Evolutionary conservation across 2,888 invertebrate species (phyloP), one percentile per base, ranked within the genome.

Genomic region (Xanthorhoe designata): DNA sequence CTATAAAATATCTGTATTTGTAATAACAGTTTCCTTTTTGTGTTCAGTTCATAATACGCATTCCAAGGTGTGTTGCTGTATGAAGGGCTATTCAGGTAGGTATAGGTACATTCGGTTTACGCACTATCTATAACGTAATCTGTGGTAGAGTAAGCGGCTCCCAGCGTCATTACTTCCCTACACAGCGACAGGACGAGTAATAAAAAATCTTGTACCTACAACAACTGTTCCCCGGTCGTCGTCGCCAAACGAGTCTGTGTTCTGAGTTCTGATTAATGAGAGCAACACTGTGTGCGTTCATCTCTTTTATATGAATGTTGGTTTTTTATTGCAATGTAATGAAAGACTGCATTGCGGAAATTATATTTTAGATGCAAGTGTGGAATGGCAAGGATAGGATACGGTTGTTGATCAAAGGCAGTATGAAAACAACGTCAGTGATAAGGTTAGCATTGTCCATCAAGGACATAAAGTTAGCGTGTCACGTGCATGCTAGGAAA

Each of bases 191-290:
- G 58, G 59, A 59, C 59, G 32, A 59, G 54, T 55, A 18, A 64
- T 58, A 68, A 64, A 64, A 68, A 61, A 67, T 67, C 56, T 55
- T 60, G 60, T 52, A 56, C 29, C n/a, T 3, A 24, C 24, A 55
- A 57, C 51, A 61, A 67, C 57, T 64, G 58, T 51, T 59, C 19
- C 54, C 47, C 56, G 61, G 58, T 61, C 49, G 50, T 51, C 38
- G 51, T 49, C 45, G 38, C 38, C 54, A 55, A 58, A 59, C 58
- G 61, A 61, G 10, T 38, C 51, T 56, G 13, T 66, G 51, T 66
- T 64, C 18, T 9, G 53, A 3, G n/a, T n/a, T n/a, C n/a, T n/a
- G n/a, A n/a, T 38, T 54, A 54, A 18, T 18, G 38, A 18, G 38
- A 24, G 56, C 29, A 15, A 45, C 47, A 47, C 10, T 15, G 35